Base-by-base conservation (phyloP, 2,113 vertebrate genomes). In the Suricata suricatta region DNA sequence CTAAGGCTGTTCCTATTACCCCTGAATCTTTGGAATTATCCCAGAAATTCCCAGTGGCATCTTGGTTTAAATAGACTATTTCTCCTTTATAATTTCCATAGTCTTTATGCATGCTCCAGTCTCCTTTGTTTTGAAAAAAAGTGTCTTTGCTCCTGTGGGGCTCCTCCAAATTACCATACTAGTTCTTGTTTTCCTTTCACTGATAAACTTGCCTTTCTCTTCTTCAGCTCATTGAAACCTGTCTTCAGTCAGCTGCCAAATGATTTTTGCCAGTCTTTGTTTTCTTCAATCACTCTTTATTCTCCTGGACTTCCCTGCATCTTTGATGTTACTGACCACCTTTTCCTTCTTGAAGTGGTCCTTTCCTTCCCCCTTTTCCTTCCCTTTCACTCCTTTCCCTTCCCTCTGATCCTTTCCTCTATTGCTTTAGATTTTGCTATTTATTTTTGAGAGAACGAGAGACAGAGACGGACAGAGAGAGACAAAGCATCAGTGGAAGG, bases 41-140 rank as follows among this genome's bases (percentile, higher is more conserved):
- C 29, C 16, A 14, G 33, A 66, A 47, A 57, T 54, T 66, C 57
- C 23, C 21, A 4, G 33, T 89, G 47, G 74, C 12, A 81, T 94
- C 64, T 81, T 60, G 29, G 44, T 88, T 90, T 84, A 84, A 96
- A 71, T 64, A 83, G 17, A 68, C 54, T 29, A 35, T 76, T 63
- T 88, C 71, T 13, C 44, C 12, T 27, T 88, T 87, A 41, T 13
- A 60, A 64, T 63, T 77, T 72, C 66, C 54, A 21, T 5, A 64
- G 63, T 27, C 47, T 95, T 76, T 41, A 77, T 10, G 41, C 23
- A 38, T 25, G n/a, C 29, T 64, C 31, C 69, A 12, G 29, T 87
- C 44, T 89, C 47, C 57, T 93, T 80, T 93, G 50, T 89, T 97
- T 88, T 41, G 29, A 82, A 85, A 82, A 85, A 95, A 88, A 57